Evolutionary conservation across 2,888 invertebrate species (phyloP), one percentile per base, ranked within the genome.

Genomic region (Volucella inflata): DNA sequence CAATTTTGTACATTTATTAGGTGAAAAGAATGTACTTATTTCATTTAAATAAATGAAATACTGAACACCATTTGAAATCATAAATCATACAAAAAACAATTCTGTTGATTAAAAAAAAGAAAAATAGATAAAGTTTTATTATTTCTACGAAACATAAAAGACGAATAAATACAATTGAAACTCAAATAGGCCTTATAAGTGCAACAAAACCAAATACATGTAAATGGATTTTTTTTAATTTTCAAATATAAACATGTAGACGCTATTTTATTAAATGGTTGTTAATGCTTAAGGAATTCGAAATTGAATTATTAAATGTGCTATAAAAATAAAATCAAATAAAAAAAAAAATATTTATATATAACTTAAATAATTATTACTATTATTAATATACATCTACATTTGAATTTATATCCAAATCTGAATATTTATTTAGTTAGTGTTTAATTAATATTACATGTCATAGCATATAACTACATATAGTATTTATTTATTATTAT

Each of bases 191-290:
- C 85, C 85, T 85, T 85, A 80, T 68, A 77, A 81, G 81, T 81
- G 71, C 85, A 81, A 85, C 85, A 76, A 81, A 79, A 71, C 57
- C 30, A 74, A 78, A 59, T 57, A 68, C n/a, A n/a, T n/a, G n/a
- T 40, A 67, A 17, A 44, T 65, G 10, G 46, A n/a, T 78, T 84
- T 70, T 78, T 70, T 67, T 72, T 71, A 48, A 65, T 53, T 71
- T 55, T 50, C 44, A 71, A 81, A 55, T 44, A 30, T 30, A 60
- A 68, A 60, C 70, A 72, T 81, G 77, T 83, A 87, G 55, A 79
- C 68, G 80, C 83, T 75, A 81, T 87, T 80, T 78, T 72, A 71
- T 40, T 48, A 72, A 67, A 82, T 51, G 88, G 88, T 87, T 88
- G 87, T 88, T 87, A 87, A 68, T 74, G 60, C 70, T 81, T 87